Evolutionary conservation across 2,888 invertebrate genomes (phyloP).

Genomic region (Parnassius mnemosyne): DNA sequence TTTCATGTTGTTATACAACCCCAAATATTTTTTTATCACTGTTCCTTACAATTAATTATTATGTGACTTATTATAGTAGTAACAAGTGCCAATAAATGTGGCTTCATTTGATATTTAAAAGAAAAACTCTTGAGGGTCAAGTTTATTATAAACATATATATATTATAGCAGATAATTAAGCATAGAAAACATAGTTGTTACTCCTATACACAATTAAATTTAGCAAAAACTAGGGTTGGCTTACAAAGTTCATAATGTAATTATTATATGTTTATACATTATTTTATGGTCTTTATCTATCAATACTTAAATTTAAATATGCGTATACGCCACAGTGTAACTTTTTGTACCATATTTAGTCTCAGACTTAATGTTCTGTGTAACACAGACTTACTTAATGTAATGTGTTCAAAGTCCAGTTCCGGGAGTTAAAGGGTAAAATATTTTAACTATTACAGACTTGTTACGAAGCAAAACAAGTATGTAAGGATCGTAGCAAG

Average conservation of each 20-base stretch:
- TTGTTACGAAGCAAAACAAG: too few relatives aligned
- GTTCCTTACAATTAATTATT: not conserved
- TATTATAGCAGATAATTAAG: not conserved
- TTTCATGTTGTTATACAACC: conserved; percentile 8
- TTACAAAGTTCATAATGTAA: not conserved
- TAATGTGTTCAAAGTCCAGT: conserved; percentile 9
- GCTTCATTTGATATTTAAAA: conserved; percentile 41
- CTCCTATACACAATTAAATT: not conserved
- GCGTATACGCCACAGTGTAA: not conserved
- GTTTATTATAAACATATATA: not conserved
- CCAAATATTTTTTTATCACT: conserved; percentile 3
- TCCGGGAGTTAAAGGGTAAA: conserved; percentile 18
- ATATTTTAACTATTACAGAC: too few relatives aligned
- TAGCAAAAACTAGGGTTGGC: not conserved
- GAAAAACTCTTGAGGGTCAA: conserved; percentile 29
- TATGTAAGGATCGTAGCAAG: too few relatives aligned
- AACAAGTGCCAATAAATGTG: conserved; percentile 60
- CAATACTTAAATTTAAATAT: not conserved
- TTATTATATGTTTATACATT: too few relatives aligned
- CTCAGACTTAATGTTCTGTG: not conserved
- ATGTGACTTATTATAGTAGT: conserved; percentile 25
- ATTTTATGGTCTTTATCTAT: not conserved
- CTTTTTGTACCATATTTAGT: not conserved
- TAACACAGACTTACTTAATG: too few relatives aligned
- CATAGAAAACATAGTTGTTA: not conserved